Evolutionary conservation across 2,797 vertebrate species (phyloP).

Genomic region (Coregonus suidteri): DNA sequence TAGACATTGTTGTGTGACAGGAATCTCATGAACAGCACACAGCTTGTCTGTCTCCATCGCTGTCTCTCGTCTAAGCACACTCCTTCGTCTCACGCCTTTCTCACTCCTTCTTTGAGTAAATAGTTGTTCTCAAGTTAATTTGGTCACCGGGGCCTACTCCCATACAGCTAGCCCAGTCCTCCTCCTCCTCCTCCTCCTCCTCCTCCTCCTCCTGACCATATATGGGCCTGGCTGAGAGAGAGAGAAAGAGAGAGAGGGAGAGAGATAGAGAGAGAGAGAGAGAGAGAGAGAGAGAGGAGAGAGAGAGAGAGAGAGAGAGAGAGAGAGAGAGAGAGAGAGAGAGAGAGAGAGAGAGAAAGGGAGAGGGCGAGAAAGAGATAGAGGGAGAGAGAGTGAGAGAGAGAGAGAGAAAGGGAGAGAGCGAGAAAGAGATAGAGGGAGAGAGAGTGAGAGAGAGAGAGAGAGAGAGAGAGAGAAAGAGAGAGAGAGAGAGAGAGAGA

Average conservation of each 20-base stretch:
- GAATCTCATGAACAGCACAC: background rate
- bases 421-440: background rate
- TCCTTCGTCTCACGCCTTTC: background rate
- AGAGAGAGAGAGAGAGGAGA: constrained; percentile 32
- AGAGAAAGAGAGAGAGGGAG: constrained; percentile 18
- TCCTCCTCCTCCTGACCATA: constrained; percentile 48
- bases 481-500: no score
- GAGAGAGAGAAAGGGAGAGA: background rate
- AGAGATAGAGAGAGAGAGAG: constrained; percentile 17
- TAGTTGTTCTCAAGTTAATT: constrained; percentile 46
- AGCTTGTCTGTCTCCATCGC: background rate
- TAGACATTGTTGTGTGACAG: background rate
- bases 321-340: no score
- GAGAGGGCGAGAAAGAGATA: background rate
- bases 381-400: background rate
- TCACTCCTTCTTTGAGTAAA: constrained; percentile 36
- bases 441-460: background rate
- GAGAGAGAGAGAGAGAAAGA: no score
- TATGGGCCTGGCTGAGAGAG: constrained; percentile 49
- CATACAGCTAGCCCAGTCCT: background rate
- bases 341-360: no score
- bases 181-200: constrained; percentile 33
- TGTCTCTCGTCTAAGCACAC: background rate
- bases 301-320: constrained; percentile 18
- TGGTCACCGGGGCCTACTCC: constrained; percentile 40